Evolutionary conservation across 2,888 invertebrate genomes (phyloP), one percentile per base, ranked within the genome.

Genomic region (Atrina japonica): DNA sequence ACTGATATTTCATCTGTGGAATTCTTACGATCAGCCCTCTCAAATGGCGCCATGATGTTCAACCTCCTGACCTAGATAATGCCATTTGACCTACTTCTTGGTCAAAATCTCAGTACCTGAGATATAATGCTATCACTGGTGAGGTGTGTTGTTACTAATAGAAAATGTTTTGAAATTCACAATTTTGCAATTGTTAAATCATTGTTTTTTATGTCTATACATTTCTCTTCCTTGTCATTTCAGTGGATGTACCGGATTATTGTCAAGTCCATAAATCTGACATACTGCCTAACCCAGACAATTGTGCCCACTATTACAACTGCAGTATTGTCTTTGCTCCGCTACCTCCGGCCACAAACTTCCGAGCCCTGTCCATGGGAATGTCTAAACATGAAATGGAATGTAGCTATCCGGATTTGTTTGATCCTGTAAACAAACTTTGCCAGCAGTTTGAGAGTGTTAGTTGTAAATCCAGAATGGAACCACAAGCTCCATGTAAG

Each of bases 231-330:
- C 27, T 58, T 21, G 40, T 47, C 29, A 6, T 66, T 73, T n/a
- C 67, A 79, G 79, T 76, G 47, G 76, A 76, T 60, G 55, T 79
- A 2, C 73, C 75, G n/a, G 73, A 79, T 9, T 79, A 77, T 43
- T 79, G 79, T 56, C 23, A 49, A 23, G 68, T 66, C 11, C 79
- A 79, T 56, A 56, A 61, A 3, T 55, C 21, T 6, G 72, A 50
- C 21, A 64, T 80, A 3, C 47, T 77, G 14, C 64, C 71, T 11
- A 68, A 66, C 52, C 66, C 73, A 9, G 76, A 73, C 53, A 80
- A 76, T 52, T 77, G 80, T 69, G 80, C 77, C n/a, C 75, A 73
- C n/a, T 78, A 66, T 45, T 76, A 69, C 49, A 78, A 75, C 69
- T 78, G 78, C 29, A 49, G 49, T 49, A 21, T 21, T 9, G 35